Evolutionary conservation across 2,888 invertebrate genomes (phyloP).

Genomic region (Agrilus mali): DNA sequence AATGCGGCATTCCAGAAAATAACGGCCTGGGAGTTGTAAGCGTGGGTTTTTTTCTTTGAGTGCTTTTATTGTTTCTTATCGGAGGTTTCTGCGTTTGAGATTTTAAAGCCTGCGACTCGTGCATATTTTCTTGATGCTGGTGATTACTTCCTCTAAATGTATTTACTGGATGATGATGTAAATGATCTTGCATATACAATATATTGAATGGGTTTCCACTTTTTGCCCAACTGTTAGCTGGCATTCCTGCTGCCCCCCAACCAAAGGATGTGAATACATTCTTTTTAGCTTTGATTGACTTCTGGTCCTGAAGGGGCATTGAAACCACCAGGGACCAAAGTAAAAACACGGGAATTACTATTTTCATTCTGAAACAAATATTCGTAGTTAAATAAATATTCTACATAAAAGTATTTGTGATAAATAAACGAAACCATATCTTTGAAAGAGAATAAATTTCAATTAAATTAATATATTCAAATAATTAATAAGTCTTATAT

Average conservation of each 20-base stretch:
- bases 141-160: slow-evolving; percentile 1
- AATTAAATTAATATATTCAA: too few relatives aligned
- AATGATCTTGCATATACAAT: slow-evolving; percentile 33
- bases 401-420: too few relatives aligned
- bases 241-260: slow-evolving; percentile 40
- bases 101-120: neutral
- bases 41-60: too few relatives aligned
- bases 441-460: too few relatives aligned
- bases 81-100: neutral
- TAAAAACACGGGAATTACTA: too few relatives aligned
- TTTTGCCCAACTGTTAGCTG: too few relatives aligned
- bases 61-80: slow-evolving; percentile 5
- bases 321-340: too few relatives aligned
- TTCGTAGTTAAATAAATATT: too few relatives aligned
- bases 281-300: slow-evolving; percentile 23
- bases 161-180: slow-evolving; percentile 2
- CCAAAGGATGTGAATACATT: slow-evolving; percentile 35
- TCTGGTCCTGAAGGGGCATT: slow-evolving; percentile 2
- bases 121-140: slow-evolving; percentile 3
- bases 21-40: slow-evolving; percentile 14
- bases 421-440: too few relatives aligned
- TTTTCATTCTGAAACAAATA: too few relatives aligned
- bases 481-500: too few relatives aligned
- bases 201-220: slow-evolving; percentile 32
- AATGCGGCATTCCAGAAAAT: slow-evolving; percentile 36